Percentiles rank a stretch among this genome's conserved stretches.
Conservation (phyloP, 1,140 invertebrate genomes). For the Ceratoteleas bidentatus region DNA sequence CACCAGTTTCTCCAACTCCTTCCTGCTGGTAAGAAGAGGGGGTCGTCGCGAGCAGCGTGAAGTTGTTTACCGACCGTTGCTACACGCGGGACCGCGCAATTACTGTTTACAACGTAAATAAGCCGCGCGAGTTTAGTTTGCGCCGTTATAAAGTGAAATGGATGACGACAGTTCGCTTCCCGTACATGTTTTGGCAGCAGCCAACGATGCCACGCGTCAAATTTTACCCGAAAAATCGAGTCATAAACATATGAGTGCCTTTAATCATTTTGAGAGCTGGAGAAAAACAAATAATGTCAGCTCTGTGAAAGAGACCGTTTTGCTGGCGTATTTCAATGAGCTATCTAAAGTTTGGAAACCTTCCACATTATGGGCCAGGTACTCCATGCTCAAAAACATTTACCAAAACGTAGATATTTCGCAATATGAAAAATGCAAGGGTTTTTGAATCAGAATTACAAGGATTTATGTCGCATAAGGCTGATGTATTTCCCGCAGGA, state of each 20-base stretch:
- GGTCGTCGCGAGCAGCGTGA: not conserved
- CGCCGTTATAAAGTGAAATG: not conserved
- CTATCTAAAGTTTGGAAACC: not conserved
- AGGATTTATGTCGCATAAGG: not conserved
- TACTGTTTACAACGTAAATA: not conserved
- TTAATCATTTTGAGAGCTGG: not conserved
- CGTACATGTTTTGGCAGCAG: not conserved
- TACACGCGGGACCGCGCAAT: not conserved
- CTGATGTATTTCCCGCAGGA: not conserved
- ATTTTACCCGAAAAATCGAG: constrained; percentile 1
- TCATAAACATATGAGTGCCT: not conserved
- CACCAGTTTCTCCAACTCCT: not conserved
- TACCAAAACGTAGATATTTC: not conserved
- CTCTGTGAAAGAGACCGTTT: not conserved
- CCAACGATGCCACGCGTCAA: not conserved
- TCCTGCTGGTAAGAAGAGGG: not conserved
- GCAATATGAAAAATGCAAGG: constrained; percentile 1
- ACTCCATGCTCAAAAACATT: not conserved
- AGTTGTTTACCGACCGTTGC: not conserved
- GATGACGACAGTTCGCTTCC: not conserved
- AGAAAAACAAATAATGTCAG: not conserved
- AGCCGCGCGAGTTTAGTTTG: not conserved
- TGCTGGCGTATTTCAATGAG: constrained; percentile 1
- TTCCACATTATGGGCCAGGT: not conserved
- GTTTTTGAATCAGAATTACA: not conserved